Base-by-base conservation (phyloP, 2,113 vertebrate genomes). In the Sorex araneus region DNA sequence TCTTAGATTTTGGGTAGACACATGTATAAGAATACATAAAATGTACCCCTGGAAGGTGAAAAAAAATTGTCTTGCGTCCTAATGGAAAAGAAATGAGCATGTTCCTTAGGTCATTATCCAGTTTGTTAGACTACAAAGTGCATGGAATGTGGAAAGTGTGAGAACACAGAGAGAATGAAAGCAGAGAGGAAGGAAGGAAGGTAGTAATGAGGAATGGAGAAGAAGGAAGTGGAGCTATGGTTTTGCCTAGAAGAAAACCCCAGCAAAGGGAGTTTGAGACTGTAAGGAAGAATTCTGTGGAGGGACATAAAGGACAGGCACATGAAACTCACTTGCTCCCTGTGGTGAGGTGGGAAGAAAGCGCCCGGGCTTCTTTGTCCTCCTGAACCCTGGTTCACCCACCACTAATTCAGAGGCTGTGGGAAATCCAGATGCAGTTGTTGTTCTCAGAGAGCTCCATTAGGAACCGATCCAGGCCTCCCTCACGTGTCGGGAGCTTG, bases 401-500 rank as follows among this genome's bases (percentile, higher is more conserved):
- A 81, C 60, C 32, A 25, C 69, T 78, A 43, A 54, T 45, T 87
- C 81, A 0, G 87, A 93, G 84, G 66, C 91, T 81, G 80, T 85
- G 87, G 89, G 94, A 95, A 96, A 91, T 69, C 90, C 93, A 95
- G 91, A 95, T 82, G 92, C 82, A 40, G 87, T 87, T 54, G 85
- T 69, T 71, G 86, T 69, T 87, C 89, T 89, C 91, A 23, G 23
- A 19, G 74, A 95, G 87, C 43, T 50, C 25, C 94, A 83, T 95
- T 93, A 94, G 94, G 94, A 96, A 63, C 81, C 0, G 11, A 73
- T 94, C 95, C 95, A 96, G 85, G 66, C 92, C 32, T 75, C 79
- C 89, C 81, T 73, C 40, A 87, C 3, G 3, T 88, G 77, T 74
- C 93, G 85, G 91, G 84, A 94, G 92, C 81, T 75, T 50, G 75